Percentiles rank a stretch among this genome's conserved stretches.
Evolutionary conservation across 2,113 vertebrate genomes (phyloP).

Genomic region (Nasalis larvatus): DNA sequence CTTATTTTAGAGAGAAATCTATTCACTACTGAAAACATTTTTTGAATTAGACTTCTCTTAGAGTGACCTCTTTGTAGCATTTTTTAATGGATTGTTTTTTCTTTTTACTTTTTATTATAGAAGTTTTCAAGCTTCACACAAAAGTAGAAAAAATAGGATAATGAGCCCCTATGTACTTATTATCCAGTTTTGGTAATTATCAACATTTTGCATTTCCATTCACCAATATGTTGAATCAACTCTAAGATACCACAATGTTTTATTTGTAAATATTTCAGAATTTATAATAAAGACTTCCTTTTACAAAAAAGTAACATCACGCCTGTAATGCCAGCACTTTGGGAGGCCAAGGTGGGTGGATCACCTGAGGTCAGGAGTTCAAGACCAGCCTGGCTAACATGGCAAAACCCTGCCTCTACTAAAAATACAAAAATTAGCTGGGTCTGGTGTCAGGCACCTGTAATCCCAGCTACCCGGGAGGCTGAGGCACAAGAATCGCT

Average conservation of each 20-base stretch:
- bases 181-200: not conserved
- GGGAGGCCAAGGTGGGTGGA: not conserved
- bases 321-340: not conserved
- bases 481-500: too few species aligned
- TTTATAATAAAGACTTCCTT: not conserved
- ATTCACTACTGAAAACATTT: not conserved
- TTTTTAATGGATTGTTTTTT: not conserved
- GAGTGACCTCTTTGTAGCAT: not conserved
- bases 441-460: not conserved
- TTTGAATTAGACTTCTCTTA: slow-evolving; percentile 7
- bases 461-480: not conserved
- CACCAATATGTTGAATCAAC: slow-evolving; percentile 25
- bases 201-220: not conserved
- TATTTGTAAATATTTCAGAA: slow-evolving; percentile 28
- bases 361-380: not conserved
- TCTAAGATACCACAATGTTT: not conserved
- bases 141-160: slow-evolving; percentile 16
- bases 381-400: not conserved
- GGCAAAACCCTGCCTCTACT: not conserved
- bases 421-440: not conserved
- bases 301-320: too few species aligned
- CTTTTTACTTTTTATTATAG: not conserved
- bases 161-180: not conserved
- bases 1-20: slow-evolving; percentile 23
- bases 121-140: not conserved